Conservation (phyloP, 2,888 invertebrate genomes). For the Zhuqinia jingwanae region DNA sequence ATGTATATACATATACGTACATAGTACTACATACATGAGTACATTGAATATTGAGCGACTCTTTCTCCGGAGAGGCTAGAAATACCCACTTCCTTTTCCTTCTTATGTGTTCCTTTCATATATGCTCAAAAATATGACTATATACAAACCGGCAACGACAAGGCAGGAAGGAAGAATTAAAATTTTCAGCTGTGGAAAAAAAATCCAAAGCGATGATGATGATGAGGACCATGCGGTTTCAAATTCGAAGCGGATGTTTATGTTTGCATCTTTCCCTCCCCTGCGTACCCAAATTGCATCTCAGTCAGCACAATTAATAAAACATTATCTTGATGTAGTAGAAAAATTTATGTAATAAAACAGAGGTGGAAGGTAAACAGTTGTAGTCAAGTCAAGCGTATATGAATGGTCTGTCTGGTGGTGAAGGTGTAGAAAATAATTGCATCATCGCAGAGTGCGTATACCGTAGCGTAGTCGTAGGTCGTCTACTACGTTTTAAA, state of each 20-base stretch:
- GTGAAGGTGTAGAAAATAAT: conserved; percentile 25
- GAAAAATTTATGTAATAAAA: conserved; percentile 2
- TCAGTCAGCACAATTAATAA: not conserved
- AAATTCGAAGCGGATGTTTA: conserved; percentile 50
- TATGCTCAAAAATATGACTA: not conserved
- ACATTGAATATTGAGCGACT: not conserved
- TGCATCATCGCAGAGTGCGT: not conserved
- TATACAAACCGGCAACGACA: conserved; percentile 1
- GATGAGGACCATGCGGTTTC: not conserved
- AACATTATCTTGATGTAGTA: conserved; percentile 63
- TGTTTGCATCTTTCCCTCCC: not conserved
- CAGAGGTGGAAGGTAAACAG: no score
- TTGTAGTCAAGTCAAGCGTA: not conserved
- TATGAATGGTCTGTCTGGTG: not conserved
- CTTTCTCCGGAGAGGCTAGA: not conserved
- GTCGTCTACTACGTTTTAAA: conserved; percentile 42
- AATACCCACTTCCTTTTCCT: no score
- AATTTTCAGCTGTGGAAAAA: conserved; percentile 25
- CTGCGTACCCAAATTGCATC: not conserved
- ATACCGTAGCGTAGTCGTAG: conserved; percentile 63
- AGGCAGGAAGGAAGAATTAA: no score
- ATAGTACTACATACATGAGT: no score
- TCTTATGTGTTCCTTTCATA: no score
- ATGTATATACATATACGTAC: no score
- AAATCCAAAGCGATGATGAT: not conserved